phyloP scores from a whole-genome alignment of 2,888 invertebrate genomes.

The Caradrina clavipalpis region DNA sequence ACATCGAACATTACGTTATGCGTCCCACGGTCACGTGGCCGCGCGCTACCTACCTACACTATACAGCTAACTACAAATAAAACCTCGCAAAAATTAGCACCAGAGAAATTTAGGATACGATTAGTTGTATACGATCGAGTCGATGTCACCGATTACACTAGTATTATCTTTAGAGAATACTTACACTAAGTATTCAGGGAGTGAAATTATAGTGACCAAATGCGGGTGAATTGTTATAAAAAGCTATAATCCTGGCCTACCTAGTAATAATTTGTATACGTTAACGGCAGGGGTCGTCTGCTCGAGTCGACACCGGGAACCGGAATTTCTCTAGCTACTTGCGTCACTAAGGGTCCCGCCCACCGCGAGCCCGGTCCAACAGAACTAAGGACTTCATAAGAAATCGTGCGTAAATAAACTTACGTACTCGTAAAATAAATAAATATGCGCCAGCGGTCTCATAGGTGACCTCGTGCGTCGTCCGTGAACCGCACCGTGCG shows the following conservation, averaged over 20 bases:
- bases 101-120: slow-evolving; percentile 80
- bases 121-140: slow-evolving; percentile 70
- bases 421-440: slow-evolving; percentile 38
- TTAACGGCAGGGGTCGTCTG: slow-evolving; percentile 37
- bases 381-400: slow-evolving; percentile 48
- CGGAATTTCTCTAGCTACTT: slow-evolving; percentile 65
- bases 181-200: slow-evolving; percentile 58
- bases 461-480: slow-evolving; percentile 24
- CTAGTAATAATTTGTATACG: slow-evolving; percentile 57
- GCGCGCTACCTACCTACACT: slow-evolving; percentile 43
- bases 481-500: slow-evolving; percentile 45
- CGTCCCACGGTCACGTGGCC: slow-evolving; percentile 37
- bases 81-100: slow-evolving; percentile 82
- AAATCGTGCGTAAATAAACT: slow-evolving; percentile 46
- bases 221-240: slow-evolving; percentile 65
- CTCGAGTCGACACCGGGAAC: slow-evolving; percentile 35
- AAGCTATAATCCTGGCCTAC: slow-evolving; percentile 57
- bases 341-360: slow-evolving; percentile 66
- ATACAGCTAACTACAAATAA: slow-evolving; percentile 64
- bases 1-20: slow-evolving; percentile 29
- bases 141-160: slow-evolving; percentile 77
- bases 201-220: slow-evolving; percentile 63
- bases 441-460: slow-evolving; percentile 1
- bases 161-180: slow-evolving; percentile 60
- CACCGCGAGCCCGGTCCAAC: slow-evolving; percentile 67